phyloP scores from a whole-genome alignment of 2,797 vertebrate species.

The Cryptoblepharus egeriae region DNA sequence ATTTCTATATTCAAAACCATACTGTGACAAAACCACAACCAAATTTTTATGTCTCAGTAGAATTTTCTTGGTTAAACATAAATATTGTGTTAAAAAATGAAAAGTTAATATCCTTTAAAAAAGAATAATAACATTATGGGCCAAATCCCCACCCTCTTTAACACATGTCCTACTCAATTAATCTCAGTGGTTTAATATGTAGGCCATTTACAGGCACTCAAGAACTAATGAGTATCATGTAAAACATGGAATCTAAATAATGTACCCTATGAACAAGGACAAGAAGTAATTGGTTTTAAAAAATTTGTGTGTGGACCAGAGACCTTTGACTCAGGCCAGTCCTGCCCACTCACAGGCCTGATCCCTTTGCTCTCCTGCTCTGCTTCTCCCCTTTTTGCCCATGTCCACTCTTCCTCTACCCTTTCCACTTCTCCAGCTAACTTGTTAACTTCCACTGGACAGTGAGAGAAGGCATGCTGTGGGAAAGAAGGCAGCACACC shows the following conservation, averaged over 20 bases:
- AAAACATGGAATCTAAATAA: constrained; percentile 10
- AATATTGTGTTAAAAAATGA: constrained; percentile 47
- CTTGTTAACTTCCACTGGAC: no score
- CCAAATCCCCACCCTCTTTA: constrained; percentile 38
- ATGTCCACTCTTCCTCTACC: no score
- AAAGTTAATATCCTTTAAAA: constrained; percentile 22
- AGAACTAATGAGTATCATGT: neutral
- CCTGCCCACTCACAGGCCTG: no score
- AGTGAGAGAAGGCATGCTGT: no score
- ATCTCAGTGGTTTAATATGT: constrained; percentile 3
- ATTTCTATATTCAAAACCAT: constrained; percentile 25
- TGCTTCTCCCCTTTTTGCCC: no score
- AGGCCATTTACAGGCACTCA: constrained; percentile 20
- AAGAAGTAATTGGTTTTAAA: neutral
- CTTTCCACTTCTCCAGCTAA: no score
- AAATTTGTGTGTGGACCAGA: no score
- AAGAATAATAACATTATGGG: neutral
- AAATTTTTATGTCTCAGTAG: constrained; percentile 41
- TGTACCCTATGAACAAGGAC: neutral
- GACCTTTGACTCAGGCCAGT: no score
- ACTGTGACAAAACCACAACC: constrained; percentile 43
- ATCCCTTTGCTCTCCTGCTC: no score
- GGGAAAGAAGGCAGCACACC: no score
- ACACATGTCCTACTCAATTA: rapidly evolving
- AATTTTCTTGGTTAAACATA: constrained; percentile 50